Base-by-base conservation (phyloP, 2,797 vertebrate genomes). In the Leucoraja ocellata region DNA sequence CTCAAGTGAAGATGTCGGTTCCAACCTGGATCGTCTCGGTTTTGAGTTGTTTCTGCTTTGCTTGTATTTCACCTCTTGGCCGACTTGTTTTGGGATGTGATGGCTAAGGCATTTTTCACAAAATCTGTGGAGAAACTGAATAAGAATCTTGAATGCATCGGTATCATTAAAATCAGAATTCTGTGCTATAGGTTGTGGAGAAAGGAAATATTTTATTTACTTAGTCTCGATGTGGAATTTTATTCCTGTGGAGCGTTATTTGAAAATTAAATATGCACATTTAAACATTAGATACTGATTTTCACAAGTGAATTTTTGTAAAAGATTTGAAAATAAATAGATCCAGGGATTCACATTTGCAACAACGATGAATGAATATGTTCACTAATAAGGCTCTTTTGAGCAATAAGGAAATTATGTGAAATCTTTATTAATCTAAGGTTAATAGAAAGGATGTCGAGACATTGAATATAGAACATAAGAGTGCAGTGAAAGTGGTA, bases 1-100 rank as follows among this genome's bases (percentile, higher is more conserved):
- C 58, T 92, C 90, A 0, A 92, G 90, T 73, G 90, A 92, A 58
- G 90, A 28, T 74, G 90, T 92, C 21, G 90, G 39, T 39, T 92
- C 90, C 71, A 92, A 54, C 90, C 14, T 76, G 11, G 21, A 28
- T 25, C 54, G 90, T 4, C 71, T 92, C 36, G 28, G 90, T 32
- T 39, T 92, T 92, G 90, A 92, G 11, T 76, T 74, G 25, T 76
- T 92, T 46, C 90, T 92, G 39, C 71, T 54, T 54, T 74, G 36
- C 11, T 76, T 92, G 11, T 6, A 39, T 92, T 36, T 92, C 71
- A 46, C n/a, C 28, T 92, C 39, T 28, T 76, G 71, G 21, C 80
- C 83, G 7, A 23, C 71, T 9, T 92, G 39, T 74, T n/a, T 92
- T 73, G 71, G 73, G 68, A 39, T 92, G 18, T 58, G 71, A 39